These are phyloP conservation scores for Poeciliopsis turrubarensis DNA, from an alignment of 2,113 vertebrate species.

Conservation along the genomic window DNA sequence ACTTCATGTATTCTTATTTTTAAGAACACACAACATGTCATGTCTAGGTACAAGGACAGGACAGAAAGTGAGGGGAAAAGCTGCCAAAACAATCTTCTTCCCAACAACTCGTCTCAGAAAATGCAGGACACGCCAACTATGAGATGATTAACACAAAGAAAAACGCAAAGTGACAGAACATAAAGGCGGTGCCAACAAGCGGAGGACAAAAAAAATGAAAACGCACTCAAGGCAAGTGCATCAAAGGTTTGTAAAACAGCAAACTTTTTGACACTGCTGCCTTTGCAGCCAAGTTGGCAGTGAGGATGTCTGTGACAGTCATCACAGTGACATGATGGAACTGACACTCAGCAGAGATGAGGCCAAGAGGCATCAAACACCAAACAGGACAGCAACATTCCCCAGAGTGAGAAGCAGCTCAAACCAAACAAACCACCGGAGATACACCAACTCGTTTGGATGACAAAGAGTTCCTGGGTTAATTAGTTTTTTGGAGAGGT, in stretches of 20 bases:
- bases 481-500: neutral
- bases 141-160: neutral
- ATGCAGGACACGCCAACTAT: neutral
- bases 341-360: constrained; percentile 9
- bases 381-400: neutral
- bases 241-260: neutral
- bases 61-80: neutral
- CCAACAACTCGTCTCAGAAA: neutral
- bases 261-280: constrained; percentile 2
- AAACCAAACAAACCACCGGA: neutral
- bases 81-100: neutral
- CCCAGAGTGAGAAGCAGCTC: neutral
- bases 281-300: neutral
- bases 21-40: neutral
- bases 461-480: neutral
- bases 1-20: neutral
- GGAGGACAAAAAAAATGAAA: neutral
- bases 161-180: constrained; percentile 2
- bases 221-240: neutral
- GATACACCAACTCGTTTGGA: neutral
- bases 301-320: neutral
- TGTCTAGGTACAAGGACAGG: neutral
- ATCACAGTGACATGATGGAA: neutral
- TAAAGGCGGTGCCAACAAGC: neutral
- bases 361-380: constrained; percentile 1